Conservation (phyloP, 1,140 invertebrate species). For the Brevipalpus yothersi region DNA sequence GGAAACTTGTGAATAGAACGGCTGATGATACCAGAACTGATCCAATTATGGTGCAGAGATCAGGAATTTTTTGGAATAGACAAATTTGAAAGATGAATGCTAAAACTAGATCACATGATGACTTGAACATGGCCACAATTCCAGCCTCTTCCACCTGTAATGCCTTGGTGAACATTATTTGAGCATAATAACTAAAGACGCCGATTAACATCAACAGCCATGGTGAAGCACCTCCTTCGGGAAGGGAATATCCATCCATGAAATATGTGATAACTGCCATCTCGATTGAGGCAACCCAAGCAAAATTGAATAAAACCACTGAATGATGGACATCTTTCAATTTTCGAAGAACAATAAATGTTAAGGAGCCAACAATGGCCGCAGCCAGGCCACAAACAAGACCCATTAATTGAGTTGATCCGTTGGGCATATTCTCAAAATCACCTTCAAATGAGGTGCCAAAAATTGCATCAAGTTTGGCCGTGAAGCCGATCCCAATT, state of each 20-base stretch:
- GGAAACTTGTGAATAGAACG: conserved; percentile 48
- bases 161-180: conserved; percentile 13
- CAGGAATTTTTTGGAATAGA: conserved; percentile 22
- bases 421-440: conserved; percentile 1
- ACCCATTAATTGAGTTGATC: conserved; percentile 34
- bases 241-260: conserved; percentile 43
- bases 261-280: conserved; percentile 46
- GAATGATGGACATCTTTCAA: conserved; percentile 63
- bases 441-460: conserved; percentile 3
- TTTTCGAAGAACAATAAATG: conserved; percentile 54
- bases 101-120: conserved; percentile 62
- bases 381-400: conserved; percentile 52
- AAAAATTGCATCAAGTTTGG: conserved; percentile 26
- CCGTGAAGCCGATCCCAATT: conserved; percentile 26
- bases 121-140: conserved; percentile 19
- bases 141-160: conserved; percentile 15
- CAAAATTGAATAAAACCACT: conserved; percentile 68
- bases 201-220: conserved; percentile 47
- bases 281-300: conserved; percentile 48
- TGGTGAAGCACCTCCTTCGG: conserved; percentile 46
- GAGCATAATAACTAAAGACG: conserved; percentile 13
- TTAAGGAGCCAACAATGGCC: conserved; percentile 63
- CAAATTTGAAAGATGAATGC: conserved; percentile 58
- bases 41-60: conserved; percentile 38
- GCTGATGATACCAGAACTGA: conserved; percentile 55